Percentiles rank a stretch among this genome's conserved stretches.
phyloP scores from a whole-genome alignment of 1,140 invertebrate genomes.

The Drosophila tsacasi region DNA sequence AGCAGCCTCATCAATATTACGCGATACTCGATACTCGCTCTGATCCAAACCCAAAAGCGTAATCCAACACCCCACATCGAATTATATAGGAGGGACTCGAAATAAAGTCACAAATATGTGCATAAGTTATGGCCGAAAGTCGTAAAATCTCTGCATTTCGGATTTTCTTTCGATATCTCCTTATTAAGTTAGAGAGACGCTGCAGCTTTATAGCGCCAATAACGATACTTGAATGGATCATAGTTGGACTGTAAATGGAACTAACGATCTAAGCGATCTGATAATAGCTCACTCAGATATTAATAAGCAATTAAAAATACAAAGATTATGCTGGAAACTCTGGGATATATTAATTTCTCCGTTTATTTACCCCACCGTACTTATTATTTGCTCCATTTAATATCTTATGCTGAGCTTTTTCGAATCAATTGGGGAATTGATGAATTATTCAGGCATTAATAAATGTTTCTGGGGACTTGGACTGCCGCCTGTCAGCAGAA shows the following conservation, averaged over 20 bases:
- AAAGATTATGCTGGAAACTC: neutral
- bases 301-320: neutral
- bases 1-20: conserved; percentile 74
- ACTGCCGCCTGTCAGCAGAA: conserved; percentile 20
- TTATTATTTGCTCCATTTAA: conserved; percentile 3
- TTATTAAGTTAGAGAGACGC: conserved; percentile 15
- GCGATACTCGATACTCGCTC: conserved; percentile 67
- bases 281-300: neutral
- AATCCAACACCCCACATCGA: conserved; percentile 61
- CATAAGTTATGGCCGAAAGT: conserved; percentile 72
- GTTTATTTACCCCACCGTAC: neutral
- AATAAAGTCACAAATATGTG: conserved; percentile 77
- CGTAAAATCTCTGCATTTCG: conserved; percentile 69
- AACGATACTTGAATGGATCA: conserved; percentile 19
- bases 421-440: conserved; percentile 28
- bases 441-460: conserved; percentile 53
- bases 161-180: conserved; percentile 18
- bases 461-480: neutral
- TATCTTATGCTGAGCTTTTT: neutral
- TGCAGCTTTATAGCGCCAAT: conserved; percentile 23
- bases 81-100: conserved; percentile 15
- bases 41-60: conserved; percentile 31
- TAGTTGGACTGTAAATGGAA: conserved; percentile 11
- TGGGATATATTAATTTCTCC: neutral
- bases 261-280: conserved; percentile 26